These are phyloP conservation scores for Pachyramphus minor DNA, from an alignment of 2,113 vertebrate species.

Conservation along the genomic window DNA sequence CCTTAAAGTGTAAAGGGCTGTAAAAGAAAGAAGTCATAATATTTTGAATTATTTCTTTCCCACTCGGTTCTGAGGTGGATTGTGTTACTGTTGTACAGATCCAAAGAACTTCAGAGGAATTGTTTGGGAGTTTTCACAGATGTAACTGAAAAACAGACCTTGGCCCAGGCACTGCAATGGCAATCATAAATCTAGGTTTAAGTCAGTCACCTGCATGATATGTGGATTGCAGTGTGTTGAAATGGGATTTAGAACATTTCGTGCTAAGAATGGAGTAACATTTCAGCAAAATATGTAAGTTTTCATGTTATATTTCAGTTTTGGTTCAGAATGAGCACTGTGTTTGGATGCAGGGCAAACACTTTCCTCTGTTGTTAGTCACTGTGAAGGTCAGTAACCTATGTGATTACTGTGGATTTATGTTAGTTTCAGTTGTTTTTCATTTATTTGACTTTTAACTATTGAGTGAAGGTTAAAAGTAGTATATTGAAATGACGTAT, in stretches of 20 bases:
- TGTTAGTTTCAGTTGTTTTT: not conserved
- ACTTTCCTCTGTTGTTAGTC: not conserved
- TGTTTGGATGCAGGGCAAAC: not conserved
- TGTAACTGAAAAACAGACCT: slow-evolving; percentile 9
- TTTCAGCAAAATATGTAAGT: not conserved
- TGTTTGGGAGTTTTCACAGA: not conserved
- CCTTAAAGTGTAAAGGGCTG: not conserved
- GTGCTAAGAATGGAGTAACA: not conserved
- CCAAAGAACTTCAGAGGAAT: not conserved
- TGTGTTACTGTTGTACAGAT: not conserved
- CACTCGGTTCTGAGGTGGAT: not conserved
- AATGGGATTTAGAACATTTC: not conserved
- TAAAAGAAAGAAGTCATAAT: slow-evolving; percentile 5
- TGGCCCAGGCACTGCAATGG: not conserved
- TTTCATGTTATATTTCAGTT: not conserved
- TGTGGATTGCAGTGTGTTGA: not conserved
- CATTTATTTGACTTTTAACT: not conserved
- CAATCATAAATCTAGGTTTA: not conserved
- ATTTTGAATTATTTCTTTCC: not conserved
- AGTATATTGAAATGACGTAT: not conserved
- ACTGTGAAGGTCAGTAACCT: not conserved
- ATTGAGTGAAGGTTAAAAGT: not conserved
- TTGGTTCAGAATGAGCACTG: not conserved
- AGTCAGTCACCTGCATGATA: not conserved
- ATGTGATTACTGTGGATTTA: not conserved